These are phyloP conservation scores for Pelodytes ibericus DNA, from an alignment of 2,797 vertebrate species.

Conservation along the genomic window DNA sequence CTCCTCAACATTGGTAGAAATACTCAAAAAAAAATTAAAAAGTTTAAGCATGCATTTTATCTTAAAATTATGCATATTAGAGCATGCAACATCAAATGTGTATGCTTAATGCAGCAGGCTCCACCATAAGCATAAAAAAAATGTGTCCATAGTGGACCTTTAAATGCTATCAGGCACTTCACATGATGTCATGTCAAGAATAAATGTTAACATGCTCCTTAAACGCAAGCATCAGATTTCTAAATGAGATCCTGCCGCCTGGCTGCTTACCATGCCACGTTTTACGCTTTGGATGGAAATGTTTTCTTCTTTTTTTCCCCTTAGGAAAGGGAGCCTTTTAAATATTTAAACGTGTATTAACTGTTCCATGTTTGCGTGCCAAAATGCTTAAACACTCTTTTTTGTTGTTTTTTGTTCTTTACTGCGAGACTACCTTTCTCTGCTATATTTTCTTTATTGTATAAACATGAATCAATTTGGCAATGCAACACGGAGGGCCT, in stretches of 20 bases:
- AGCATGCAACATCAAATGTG: too few relatives aligned
- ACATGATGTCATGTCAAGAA: constrained; percentile 5
- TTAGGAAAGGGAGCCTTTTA: constrained; percentile 1
- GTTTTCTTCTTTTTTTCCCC: not conserved
- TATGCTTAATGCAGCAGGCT: too few relatives aligned
- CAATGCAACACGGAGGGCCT: not conserved
- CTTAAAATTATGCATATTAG: too few relatives aligned
- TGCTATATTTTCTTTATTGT: too few relatives aligned
- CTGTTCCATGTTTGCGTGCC: constrained; percentile 4
- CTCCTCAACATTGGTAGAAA: too few relatives aligned
- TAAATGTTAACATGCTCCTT: constrained; percentile 1
- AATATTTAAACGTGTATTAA: not conserved
- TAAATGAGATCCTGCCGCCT: not conserved
- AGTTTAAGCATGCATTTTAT: too few relatives aligned
- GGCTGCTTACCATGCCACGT: not conserved
- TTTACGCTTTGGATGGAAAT: not conserved
- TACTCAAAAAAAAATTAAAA: too few relatives aligned
- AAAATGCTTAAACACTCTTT: not conserved
- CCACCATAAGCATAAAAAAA: too few relatives aligned
- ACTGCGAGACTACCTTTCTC: too few relatives aligned
- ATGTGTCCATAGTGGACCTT: too few relatives aligned
- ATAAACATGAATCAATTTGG: too few relatives aligned
- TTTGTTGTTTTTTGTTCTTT: not conserved
- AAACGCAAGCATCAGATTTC: not conserved
- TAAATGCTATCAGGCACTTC: too few relatives aligned